Base-by-base conservation (phyloP, 92 coral and sea anemone species). In the Parazoanthus swiftii region DNA sequence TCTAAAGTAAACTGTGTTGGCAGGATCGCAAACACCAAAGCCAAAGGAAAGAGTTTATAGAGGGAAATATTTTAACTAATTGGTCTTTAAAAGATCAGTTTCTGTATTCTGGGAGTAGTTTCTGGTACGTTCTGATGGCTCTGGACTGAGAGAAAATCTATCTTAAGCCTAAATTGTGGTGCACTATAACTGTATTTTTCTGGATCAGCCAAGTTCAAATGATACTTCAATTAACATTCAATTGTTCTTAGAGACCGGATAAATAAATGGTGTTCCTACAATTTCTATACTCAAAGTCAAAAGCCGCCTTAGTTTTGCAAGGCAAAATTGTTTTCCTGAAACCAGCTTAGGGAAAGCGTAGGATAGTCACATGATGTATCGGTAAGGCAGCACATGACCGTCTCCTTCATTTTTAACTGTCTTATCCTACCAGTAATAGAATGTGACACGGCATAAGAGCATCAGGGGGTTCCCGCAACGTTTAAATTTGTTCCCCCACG, bases 291-390 rank as follows among this genome's bases (percentile, higher is more conserved):
- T 18, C 14, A 33, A 51, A 15, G 16, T 18, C 14, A 33, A 51
- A 15, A 35, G 51, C 26, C 33, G 39, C 35, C 70, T 35, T 36
- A 18, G 42, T 8, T 38, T 81, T 70, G 37, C 37, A 8, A 65
- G 8, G 56, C 33, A 36, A 36, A 29, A 38, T 37, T 37, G 85
- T 20, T 63, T 65, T 65, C 23, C 10, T 43, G 18, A 66, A 38
- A 33, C 16, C 42, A 66, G 76, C 42, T 9, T 42, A 67, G 76
- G 86, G 86, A 82, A 82, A 56, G 86, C 86, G 86, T 67, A 82
- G 86, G 86, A 70, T 66, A n/a, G 38, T 70, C 86, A 66, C 76
- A 18, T 82, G 86, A 82, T 82, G 25, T n/a, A n/a, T 8, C 23
- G 44, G 58, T 37, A 4, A 33, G 20, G 26, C 73, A 50, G 21